These are phyloP conservation scores for Sciurus niger DNA, from an alignment of 2,113 vertebrate genomes.

Conservation along the genomic window DNA sequence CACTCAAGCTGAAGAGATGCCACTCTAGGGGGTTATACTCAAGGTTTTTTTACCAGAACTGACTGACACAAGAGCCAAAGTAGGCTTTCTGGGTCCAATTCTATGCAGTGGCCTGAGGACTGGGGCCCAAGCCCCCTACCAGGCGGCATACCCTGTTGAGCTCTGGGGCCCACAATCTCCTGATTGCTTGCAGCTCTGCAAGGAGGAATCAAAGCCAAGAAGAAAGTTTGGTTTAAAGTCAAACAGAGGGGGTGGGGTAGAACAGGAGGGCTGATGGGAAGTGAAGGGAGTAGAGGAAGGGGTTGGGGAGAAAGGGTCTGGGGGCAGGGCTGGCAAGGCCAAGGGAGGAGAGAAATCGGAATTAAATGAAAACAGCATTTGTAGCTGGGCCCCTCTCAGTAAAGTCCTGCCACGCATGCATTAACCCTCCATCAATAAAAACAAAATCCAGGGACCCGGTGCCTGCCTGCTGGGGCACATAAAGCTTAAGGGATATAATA, in stretches of 20 bases:
- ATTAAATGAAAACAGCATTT: conserved; percentile 73
- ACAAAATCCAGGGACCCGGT: conserved; percentile 62
- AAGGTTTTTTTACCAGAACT: neutral
- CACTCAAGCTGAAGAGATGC: neutral
- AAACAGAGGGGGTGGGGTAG: neutral
- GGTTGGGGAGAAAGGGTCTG: neutral
- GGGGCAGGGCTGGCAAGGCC: neutral
- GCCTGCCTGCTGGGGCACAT: conserved; percentile 71
- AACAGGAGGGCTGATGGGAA: neutral
- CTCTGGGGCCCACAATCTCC: conserved; percentile 34
- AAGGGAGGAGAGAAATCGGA: conserved; percentile 56
- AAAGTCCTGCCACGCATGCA: conserved; percentile 59
- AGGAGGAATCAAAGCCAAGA: conserved; percentile 67
- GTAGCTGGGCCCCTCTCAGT: conserved; percentile 54
- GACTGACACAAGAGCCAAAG: neutral
- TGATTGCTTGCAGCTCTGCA: conserved; percentile 66
- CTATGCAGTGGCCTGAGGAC: neutral
- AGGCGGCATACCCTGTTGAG: neutral
- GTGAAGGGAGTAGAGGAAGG: neutral
- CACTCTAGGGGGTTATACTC: neutral
- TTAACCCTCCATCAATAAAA: conserved; percentile 72
- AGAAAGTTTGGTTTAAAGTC: conserved; percentile 66
- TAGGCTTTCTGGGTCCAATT: conserved; percentile 16
- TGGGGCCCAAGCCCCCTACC: neutral
- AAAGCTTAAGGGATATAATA: conserved; percentile 65